These are phyloP conservation scores for Ametastegia equiseti DNA, from an alignment of 2,888 invertebrate genomes.

Conservation along the genomic window DNA sequence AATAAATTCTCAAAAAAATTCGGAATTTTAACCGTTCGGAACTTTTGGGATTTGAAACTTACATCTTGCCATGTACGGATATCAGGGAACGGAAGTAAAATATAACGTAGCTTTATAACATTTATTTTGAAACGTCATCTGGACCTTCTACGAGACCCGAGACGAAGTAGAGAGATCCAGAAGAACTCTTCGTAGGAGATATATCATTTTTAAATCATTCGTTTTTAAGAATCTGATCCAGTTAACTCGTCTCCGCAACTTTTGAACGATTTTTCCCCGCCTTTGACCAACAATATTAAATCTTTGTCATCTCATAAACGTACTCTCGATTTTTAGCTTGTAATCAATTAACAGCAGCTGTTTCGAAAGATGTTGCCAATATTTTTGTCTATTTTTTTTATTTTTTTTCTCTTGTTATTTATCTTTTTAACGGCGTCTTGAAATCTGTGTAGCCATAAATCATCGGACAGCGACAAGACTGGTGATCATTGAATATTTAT, in stretches of 20 bases:
- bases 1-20: too few species aligned
- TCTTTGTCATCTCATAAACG: not conserved
- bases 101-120: conserved; percentile 27
- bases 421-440: not conserved
- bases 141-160: conserved; percentile 35
- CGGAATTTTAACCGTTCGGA: too few species aligned
- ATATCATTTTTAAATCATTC: not conserved
- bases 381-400: too few species aligned
- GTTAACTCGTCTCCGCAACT: not conserved
- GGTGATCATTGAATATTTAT: not conserved
- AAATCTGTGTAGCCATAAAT: not conserved
- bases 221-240: not conserved
- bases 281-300: not conserved
- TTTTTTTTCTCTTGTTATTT: not conserved
- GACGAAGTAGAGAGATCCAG: conserved; percentile 8
- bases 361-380: not conserved
- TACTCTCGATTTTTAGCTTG: not conserved
- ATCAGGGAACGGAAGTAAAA: not conserved
- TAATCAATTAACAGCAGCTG: not conserved
- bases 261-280: not conserved
- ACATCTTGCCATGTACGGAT: too few species aligned
- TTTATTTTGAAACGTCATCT: conserved; percentile 46
- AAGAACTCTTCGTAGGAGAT: not conserved
- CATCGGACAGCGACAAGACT: not conserved
- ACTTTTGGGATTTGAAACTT: too few species aligned